These are phyloP conservation scores for Melipona bicolor DNA, from an alignment of 2,888 invertebrate genomes.

Conservation along the genomic window DNA sequence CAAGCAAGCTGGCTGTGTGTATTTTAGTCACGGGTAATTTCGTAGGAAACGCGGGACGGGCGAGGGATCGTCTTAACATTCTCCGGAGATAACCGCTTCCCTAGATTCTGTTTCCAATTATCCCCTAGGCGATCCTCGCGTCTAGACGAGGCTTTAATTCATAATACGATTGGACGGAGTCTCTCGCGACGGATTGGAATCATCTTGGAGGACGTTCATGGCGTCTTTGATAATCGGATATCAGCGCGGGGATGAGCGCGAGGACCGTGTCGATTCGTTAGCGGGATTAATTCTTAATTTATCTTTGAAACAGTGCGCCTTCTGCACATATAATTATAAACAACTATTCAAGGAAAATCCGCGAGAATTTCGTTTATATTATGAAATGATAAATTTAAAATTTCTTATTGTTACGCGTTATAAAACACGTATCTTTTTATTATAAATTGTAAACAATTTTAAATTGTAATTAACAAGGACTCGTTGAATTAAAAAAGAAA, in stretches of 20 bases:
- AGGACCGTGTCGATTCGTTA: conserved; percentile 10
- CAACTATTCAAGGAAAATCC: too few species aligned
- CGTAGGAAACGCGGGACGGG: conserved; percentile 5
- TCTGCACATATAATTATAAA: not conserved
- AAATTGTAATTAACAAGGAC: too few species aligned
- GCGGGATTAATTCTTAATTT: conserved; percentile 16
- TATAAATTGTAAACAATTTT: too few species aligned
- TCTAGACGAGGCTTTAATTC: conserved; percentile 66
- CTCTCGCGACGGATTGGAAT: conserved; percentile 41
- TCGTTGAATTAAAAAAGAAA: too few species aligned
- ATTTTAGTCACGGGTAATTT: conserved; percentile 33
- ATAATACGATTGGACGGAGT: conserved; percentile 58
- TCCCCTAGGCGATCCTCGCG: conserved; percentile 52
- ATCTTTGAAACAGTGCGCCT: not conserved
- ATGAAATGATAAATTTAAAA: too few species aligned
- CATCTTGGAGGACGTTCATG: conserved; percentile 22
- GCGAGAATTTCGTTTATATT: too few species aligned
- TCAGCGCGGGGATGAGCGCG: conserved; percentile 8
- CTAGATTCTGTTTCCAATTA: conserved; percentile 65
- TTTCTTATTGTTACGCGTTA: too few species aligned
- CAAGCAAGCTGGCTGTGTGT: not conserved
- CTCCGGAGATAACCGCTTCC: conserved; percentile 38
- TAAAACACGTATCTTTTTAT: too few species aligned
- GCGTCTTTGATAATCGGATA: conserved; percentile 27
- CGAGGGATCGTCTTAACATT: conserved; percentile 31